These are phyloP conservation scores for Ditylenchus weischeri DNA, from an alignment of 2,888 invertebrate species.

Conservation along the genomic window DNA sequence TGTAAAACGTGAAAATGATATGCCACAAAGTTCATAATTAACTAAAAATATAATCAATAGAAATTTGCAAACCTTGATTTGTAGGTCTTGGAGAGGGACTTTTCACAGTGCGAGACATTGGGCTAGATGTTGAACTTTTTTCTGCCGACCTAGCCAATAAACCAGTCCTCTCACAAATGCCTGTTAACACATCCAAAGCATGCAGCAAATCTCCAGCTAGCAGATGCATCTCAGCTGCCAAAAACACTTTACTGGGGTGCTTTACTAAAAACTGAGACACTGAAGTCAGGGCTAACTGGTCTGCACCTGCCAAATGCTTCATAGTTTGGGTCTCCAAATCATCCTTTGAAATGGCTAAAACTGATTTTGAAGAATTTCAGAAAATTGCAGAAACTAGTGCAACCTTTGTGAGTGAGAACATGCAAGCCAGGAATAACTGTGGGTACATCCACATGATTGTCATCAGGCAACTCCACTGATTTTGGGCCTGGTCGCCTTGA, in stretches of 20 bases:
- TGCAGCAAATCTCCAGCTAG: conserved; percentile 8
- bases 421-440: conserved; percentile 14
- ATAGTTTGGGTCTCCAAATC: conserved; percentile 10
- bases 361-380: background rate
- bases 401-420: conserved; percentile 4
- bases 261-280: conserved; percentile 30
- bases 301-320: conserved; percentile 16
- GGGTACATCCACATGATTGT: conserved; percentile 8
- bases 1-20: too few species aligned
- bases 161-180: conserved; percentile 6
- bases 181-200: conserved; percentile 10
- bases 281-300: conserved; percentile 26
- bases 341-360: conserved; percentile 16
- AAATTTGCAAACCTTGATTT: too few species aligned
- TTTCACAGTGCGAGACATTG: background rate
- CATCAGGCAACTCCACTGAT: conserved; percentile 28
- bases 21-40: too few species aligned
- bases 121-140: background rate
- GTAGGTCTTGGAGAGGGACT: background rate
- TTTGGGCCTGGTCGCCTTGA: conserved; percentile 21
- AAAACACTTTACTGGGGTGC: conserved; percentile 25
- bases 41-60: too few species aligned
- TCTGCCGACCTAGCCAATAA: background rate
- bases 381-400: background rate
- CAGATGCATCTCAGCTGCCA: conserved; percentile 7